Base-by-base conservation (phyloP, 2,113 vertebrate genomes). In the Apodemus speciosus region DNA sequence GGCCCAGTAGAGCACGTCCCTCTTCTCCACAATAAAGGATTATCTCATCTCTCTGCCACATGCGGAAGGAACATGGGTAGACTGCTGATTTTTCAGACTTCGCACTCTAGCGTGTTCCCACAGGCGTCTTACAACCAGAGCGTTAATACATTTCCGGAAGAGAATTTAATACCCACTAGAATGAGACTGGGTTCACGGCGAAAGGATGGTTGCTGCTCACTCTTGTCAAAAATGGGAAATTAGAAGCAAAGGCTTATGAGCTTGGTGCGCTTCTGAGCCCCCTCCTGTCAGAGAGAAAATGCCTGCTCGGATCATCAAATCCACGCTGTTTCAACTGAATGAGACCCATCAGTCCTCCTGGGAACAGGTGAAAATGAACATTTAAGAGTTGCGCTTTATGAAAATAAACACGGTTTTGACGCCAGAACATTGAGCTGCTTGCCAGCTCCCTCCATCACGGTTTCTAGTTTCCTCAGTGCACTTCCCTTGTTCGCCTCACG, bases 201-300 rank as follows among this genome's bases (percentile, higher is more conserved):
- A 49, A 94, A 91, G 43, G 84, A 66, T 80, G 84, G 43, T 68
- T 95, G 90, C 21, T 6, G 85, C 95, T 94, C 86, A 80, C 0
- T 62, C 40, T 51, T 43, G 30, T 92, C 89, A 86, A 95, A 95
- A 97, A 94, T 18, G 62, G 46, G 88, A 92, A 90, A 91, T 90
- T 32, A 94, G 62, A 77, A 96, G 69, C 89, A 94, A 89, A 76
- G 62, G 64, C 49, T 62, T 75, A 86, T 90, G 73, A 11, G 6
- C 38, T 46, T 84, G 68, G 43, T 53, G 0, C 46, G 75, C 46
- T 86, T 69, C 51, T 68, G 91, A 94, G 85, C 3, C 56, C 75
- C 49, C 35, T 92, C 46, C 88, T 93, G 43, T 76, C 66, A 30
- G 85, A 86, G 49, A 90, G 46, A 53, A 91, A 94, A 94, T 72